Percentiles rank a stretch among this genome's conserved stretches.
These are phyloP conservation scores for Helicoverpa assulta DNA, from an alignment of 2,888 invertebrate genomes.

Conservation along the genomic window DNA sequence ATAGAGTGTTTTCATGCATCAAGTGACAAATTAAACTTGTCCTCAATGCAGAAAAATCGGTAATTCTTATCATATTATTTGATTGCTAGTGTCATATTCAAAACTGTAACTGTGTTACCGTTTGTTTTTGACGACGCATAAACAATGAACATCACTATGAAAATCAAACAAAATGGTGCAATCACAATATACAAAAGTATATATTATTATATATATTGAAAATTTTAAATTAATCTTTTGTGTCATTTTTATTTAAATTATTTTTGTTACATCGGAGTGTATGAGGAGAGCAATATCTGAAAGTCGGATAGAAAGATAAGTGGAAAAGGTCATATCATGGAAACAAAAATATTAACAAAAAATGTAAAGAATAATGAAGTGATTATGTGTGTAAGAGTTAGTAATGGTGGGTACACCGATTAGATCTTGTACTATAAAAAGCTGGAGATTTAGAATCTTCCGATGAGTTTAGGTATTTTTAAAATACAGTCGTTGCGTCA, in stretches of 20 bases:
- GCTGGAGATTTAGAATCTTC: constrained; percentile 88
- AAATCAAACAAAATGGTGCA: constrained; percentile 78
- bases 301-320: constrained; percentile 78
- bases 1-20: constrained; percentile 86
- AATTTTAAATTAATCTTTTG: constrained; percentile 47
- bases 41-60: constrained; percentile 75
- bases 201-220: constrained; percentile 58
- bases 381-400: constrained; percentile 82
- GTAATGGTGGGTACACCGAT: constrained; percentile 81
- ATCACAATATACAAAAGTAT: constrained; percentile 76
- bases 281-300: constrained; percentile 84
- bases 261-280: constrained; percentile 69
- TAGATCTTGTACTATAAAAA: constrained; percentile 81
- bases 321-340: constrained; percentile 88
- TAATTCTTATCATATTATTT: constrained; percentile 76
- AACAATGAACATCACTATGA: constrained; percentile 68
- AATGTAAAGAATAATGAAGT: constrained; percentile 79
- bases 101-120: constrained; percentile 66
- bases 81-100: constrained; percentile 82
- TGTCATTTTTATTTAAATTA: constrained; percentile 66
- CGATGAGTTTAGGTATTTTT: constrained; percentile 84
- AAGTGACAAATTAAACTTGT: constrained; percentile 80
- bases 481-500: constrained; percentile 84
- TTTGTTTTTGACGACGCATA: constrained; percentile 72
- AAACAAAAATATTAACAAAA: constrained; percentile 83